Conservation (phyloP, 2,888 invertebrate species). For the Epistrophella euchroma region DNA sequence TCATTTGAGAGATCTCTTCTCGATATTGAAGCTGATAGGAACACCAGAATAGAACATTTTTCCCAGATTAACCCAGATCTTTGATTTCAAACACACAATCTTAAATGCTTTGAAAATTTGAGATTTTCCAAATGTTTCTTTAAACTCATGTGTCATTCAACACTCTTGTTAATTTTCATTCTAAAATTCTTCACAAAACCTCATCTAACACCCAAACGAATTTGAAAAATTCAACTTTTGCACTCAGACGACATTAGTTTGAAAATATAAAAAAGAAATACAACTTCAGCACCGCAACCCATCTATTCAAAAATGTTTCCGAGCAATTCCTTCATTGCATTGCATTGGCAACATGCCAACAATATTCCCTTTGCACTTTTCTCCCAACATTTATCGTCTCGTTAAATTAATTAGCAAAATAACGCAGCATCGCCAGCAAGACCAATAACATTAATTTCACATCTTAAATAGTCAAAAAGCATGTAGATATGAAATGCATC, state of each 20-base stretch:
- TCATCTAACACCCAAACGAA: slow-evolving; percentile 7
- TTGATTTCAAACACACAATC: slow-evolving; percentile 7
- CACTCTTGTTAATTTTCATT: neutral
- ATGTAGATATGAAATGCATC: slow-evolving; percentile 3
- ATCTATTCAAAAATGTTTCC: slow-evolving; percentile 16
- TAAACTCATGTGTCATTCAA: slow-evolving; percentile 8
- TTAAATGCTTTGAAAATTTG: slow-evolving; percentile 38
- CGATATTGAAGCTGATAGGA: too few relatives aligned
- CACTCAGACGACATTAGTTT: slow-evolving; percentile 40
- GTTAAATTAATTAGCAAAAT: slow-evolving; percentile 65
- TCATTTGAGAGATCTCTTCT: too few relatives aligned
- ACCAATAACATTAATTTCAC: slow-evolving; percentile 38
- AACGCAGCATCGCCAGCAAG: slow-evolving; percentile 7
- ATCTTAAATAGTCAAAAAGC: slow-evolving; percentile 3
- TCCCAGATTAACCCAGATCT: neutral
- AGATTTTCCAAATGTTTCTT: slow-evolving; percentile 28
- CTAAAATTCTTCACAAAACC: neutral
- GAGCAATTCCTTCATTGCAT: slow-evolving; percentile 21
- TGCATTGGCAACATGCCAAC: slow-evolving; percentile 49
- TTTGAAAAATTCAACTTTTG: slow-evolving; percentile 44
- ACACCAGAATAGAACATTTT: too few relatives aligned
- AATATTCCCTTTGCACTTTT: slow-evolving; percentile 45
- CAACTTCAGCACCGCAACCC: slow-evolving; percentile 48
- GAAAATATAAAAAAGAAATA: slow-evolving; percentile 28
- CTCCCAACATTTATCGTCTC: slow-evolving; percentile 6